phyloP scores from a whole-genome alignment of 2,888 invertebrate genomes.

The Scaptodrosophila latifasciaeformis region DNA sequence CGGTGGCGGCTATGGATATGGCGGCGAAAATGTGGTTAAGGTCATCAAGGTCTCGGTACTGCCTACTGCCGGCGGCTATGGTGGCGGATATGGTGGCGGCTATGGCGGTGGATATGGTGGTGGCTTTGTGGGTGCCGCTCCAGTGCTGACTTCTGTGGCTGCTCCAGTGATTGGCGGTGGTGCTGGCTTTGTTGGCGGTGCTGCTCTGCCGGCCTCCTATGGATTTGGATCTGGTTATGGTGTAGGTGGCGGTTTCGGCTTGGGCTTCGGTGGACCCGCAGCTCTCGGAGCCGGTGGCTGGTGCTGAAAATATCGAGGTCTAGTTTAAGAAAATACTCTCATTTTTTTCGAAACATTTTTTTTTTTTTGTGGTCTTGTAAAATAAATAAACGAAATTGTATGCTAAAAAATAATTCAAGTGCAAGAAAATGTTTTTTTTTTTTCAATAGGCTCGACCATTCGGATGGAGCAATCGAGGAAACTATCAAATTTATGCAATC shows the following conservation, averaged over 20 bases:
- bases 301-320: slow-evolving; percentile 35
- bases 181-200: slow-evolving; percentile 29
- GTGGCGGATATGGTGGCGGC: slow-evolving; percentile 32
- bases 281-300: slow-evolving; percentile 55
- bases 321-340: no score
- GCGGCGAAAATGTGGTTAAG: slow-evolving; percentile 47
- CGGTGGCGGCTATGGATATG: slow-evolving; percentile 32
- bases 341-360: slow-evolving; percentile 8
- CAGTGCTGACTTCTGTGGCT: slow-evolving; percentile 55
- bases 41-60: slow-evolving; percentile 52
- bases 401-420: no score
- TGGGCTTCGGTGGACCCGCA: slow-evolving; percentile 47
- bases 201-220: slow-evolving; percentile 37
- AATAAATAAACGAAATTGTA: slow-evolving; percentile 18
- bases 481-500: no score
- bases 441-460: not conserved
- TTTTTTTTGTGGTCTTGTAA: slow-evolving; percentile 14
- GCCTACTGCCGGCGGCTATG: slow-evolving; percentile 33
- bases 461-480: no score
- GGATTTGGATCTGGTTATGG: slow-evolving; percentile 52
- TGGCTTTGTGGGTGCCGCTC: slow-evolving; percentile 51
- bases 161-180: slow-evolving; percentile 49
- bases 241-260: slow-evolving; percentile 45
- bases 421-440: not conserved
- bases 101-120: slow-evolving; percentile 37